phyloP scores from a whole-genome alignment of 2,888 invertebrate genomes.

The Saturnia japonica region DNA sequence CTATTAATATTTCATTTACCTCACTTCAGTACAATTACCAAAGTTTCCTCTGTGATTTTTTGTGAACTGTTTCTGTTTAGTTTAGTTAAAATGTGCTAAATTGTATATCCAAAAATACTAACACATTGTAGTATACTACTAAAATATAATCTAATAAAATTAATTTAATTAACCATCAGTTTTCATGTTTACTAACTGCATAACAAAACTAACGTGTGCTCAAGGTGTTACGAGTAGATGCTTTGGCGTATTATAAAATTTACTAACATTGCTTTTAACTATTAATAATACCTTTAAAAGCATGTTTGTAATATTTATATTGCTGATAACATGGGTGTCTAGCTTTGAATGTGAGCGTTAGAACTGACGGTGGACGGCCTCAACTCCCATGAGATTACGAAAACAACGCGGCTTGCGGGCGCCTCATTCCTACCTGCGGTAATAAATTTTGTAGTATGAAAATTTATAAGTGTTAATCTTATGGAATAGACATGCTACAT shows the following conservation, averaged over 20 bases:
- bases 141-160: background rate
- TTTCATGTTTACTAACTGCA: background rate
- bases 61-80: conserved; percentile 2
- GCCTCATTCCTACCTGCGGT: conserved; percentile 61
- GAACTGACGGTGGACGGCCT: conserved; percentile 66
- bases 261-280: conserved; percentile 12
- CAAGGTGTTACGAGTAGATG: background rate
- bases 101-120: background rate
- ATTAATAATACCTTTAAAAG: background rate
- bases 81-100: background rate
- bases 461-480: background rate
- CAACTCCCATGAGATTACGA: conserved; percentile 40
- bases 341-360: conserved; percentile 50
- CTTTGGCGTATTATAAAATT: background rate
- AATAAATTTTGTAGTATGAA: conserved; percentile 26
- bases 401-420: conserved; percentile 64
- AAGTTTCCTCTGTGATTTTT: background rate
- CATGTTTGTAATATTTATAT: background rate
- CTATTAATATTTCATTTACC: background rate
- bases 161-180: background rate
- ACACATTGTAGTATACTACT: background rate
- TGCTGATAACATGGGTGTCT: conserved; percentile 24
- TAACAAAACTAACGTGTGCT: background rate
- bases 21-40: background rate
- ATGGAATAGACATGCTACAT: conserved; percentile 20